A percentile compares a stretch with the other conserved stretches of the same genome.
Evolutionary conservation across 2,888 invertebrate genomes (phyloP).

Genomic region (Cataglyphis livida): DNA sequence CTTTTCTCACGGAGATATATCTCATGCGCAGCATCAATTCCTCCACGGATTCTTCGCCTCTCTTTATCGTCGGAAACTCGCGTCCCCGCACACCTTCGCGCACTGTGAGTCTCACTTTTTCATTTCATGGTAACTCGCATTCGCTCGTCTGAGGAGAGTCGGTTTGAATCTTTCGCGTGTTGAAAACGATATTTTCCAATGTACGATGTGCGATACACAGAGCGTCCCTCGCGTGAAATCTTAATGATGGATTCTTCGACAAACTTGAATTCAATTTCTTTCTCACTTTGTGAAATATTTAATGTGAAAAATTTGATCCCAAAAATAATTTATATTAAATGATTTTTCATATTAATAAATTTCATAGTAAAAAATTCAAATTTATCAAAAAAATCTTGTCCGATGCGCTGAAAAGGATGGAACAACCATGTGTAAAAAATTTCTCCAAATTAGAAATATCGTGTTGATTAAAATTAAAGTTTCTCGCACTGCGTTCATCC

Average conservation of each 20-base stretch:
- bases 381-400: constrained; percentile 1
- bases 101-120: constrained; percentile 37
- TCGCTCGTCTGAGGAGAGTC: constrained; percentile 39
- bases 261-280: neutral
- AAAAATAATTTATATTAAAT: neutral
- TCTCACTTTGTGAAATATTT: neutral
- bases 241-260: neutral
- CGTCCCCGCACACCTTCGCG: neutral
- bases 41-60: constrained; percentile 7
- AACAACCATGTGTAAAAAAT: neutral
- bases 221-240: neutral
- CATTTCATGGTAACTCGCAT: constrained; percentile 41
- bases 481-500: constrained; percentile 30
- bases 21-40: constrained; percentile 36
- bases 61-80: constrained; percentile 9
- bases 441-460: neutral
- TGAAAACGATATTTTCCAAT: constrained; percentile 1
- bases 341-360: neutral
- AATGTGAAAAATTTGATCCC: neutral
- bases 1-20: constrained; percentile 49
- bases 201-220: constrained; percentile 19
- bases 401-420: neutral
- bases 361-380: neutral
- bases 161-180: constrained; percentile 31
- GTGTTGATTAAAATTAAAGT: neutral